Conservation (phyloP, 2,113 vertebrate species). For the Anas platyrhynchos region DNA sequence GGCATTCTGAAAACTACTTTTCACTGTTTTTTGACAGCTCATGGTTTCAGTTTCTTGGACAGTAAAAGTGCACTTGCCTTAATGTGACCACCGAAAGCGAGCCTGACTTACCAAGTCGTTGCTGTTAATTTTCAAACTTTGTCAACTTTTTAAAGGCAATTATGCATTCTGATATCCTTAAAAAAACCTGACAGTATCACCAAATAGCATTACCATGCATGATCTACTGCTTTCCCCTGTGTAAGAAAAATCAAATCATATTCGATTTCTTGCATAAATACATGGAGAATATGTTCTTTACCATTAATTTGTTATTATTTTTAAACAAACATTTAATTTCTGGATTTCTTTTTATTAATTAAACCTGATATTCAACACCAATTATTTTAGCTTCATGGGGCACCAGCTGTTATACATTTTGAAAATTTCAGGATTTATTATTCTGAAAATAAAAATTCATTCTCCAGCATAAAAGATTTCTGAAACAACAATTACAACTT, state of each 20-base stretch:
- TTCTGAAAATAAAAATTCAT: slow-evolving; percentile 24
- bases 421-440: not conserved
- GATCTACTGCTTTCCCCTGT: slow-evolving; percentile 24
- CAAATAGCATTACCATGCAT: slow-evolving; percentile 49
- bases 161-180: not conserved
- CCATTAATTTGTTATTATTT: not conserved
- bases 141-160: not conserved
- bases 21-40: slow-evolving; percentile 4
- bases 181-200: slow-evolving; percentile 57
- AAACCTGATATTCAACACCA: not conserved
- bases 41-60: not conserved
- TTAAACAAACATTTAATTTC: not conserved
- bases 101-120: not conserved
- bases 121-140: not conserved
- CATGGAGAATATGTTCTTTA: not conserved
- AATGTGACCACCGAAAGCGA: not conserved
- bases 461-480: slow-evolving; percentile 61
- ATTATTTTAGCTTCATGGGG: not conserved
- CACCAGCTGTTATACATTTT: not conserved
- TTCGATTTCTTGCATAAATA: slow-evolving; percentile 23
- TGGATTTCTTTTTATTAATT: not conserved
- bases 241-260: slow-evolving; percentile 40
- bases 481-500: slow-evolving; percentile 33
- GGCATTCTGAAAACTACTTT: not conserved
- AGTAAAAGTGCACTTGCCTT: not conserved